phyloP scores from a whole-genome alignment of 2,888 invertebrate genomes.

The Tinea pellionella region DNA sequence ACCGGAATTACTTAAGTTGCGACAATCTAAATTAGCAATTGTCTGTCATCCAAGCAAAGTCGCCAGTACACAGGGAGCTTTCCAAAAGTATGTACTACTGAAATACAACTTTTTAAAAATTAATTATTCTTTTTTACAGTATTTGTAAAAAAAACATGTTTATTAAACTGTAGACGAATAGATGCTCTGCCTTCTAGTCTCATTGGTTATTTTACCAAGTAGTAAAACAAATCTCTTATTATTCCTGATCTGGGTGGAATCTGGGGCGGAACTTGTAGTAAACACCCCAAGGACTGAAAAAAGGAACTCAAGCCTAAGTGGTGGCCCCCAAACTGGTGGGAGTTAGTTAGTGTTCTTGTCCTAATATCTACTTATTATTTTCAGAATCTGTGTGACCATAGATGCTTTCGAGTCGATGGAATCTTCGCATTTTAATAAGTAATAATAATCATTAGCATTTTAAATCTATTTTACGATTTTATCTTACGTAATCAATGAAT shows the following conservation, averaged over 20 bases:
- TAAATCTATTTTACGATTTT: too few relatives aligned
- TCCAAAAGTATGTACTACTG: constrained; percentile 70
- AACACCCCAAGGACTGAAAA: too few relatives aligned
- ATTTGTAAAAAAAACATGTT: too few relatives aligned
- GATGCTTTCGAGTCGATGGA: constrained; percentile 72
- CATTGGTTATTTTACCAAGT: too few relatives aligned
- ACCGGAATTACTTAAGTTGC: constrained; percentile 73
- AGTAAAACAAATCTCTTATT: too few relatives aligned
- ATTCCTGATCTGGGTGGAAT: too few relatives aligned
- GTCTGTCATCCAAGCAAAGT: constrained; percentile 84
- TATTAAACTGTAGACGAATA: too few relatives aligned
- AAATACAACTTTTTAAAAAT: neutral
- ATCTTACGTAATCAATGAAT: constrained; percentile 14
- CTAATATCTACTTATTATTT: constrained; percentile 14
- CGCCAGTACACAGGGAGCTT: constrained; percentile 72
- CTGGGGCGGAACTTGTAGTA: too few relatives aligned
- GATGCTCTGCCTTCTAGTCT: too few relatives aligned
- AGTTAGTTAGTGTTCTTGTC: neutral
- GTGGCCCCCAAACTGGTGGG: too few relatives aligned
- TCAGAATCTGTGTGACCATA: constrained; percentile 71
- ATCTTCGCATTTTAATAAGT: constrained; percentile 72
- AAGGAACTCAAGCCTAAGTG: too few relatives aligned
- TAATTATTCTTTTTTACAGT: neutral
- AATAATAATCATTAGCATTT: constrained; percentile 25
- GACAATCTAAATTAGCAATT: constrained; percentile 72